A percentile compares a stretch with the other conserved stretches of the same genome.
Conservation (phyloP, 2,113 vertebrate genomes). For the Bubo bubo region DNA sequence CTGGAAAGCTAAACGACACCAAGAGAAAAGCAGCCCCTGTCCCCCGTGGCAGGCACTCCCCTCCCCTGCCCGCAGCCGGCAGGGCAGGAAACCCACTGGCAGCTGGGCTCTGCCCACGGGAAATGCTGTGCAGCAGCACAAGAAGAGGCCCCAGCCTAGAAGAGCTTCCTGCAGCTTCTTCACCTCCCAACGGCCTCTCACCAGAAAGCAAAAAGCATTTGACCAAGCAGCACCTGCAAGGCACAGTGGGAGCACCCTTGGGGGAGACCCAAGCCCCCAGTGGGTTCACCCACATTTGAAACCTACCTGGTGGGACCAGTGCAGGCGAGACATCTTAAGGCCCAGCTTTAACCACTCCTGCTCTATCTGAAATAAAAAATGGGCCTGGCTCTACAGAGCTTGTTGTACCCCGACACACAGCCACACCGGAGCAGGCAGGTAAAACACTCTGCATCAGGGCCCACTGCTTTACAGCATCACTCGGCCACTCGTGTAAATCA, state of each 20-base stretch:
- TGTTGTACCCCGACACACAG: accelerated
- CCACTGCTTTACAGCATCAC: not conserved
- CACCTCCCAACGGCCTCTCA: not conserved
- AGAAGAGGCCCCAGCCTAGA: constrained; percentile 1
- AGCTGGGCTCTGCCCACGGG: not conserved
- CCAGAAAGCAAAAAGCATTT: not conserved
- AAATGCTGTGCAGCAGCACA: not conserved
- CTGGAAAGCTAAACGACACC: not conserved
- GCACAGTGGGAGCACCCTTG: not conserved
- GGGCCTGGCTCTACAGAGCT: not conserved
- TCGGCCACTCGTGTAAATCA: not conserved
- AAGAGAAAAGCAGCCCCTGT: not conserved
- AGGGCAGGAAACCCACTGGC: not conserved
- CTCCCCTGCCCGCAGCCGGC: not conserved
- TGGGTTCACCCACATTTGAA: accelerated
- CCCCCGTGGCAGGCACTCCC: not conserved
- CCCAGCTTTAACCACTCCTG: not conserved
- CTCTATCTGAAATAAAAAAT: not conserved
- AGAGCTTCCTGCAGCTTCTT: constrained; percentile 53
- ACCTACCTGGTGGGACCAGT: not conserved
- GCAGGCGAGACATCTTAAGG: not conserved
- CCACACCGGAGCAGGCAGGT: not conserved
- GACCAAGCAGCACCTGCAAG: not conserved
- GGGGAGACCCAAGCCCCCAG: not conserved
- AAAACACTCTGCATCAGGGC: not conserved